Evolutionary conservation across 2,888 invertebrate genomes (phyloP).

Genomic region (Axea sp.): DNA sequence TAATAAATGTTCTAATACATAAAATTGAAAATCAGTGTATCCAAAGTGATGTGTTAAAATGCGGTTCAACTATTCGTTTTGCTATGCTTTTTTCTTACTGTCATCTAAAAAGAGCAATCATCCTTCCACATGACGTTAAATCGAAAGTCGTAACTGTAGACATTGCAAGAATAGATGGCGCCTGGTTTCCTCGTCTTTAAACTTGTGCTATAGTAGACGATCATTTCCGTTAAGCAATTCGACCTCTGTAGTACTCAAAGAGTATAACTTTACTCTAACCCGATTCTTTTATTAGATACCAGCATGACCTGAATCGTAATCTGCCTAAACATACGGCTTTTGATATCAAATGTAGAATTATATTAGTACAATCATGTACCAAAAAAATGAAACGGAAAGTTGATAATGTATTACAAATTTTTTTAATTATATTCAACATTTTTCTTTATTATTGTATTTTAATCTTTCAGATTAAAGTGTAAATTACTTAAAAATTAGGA

Average conservation of each 20-base stretch:
- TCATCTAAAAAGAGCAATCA: conserved; percentile 69
- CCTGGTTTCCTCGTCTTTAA: conserved; percentile 63
- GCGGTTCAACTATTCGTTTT: conserved; percentile 26
- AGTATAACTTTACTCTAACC: conserved; percentile 43
- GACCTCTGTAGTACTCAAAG: conserved; percentile 27
- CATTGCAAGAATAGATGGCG: conserved; percentile 67
- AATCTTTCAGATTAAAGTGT: too few relatives aligned
- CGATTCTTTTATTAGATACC: conserved; percentile 37
- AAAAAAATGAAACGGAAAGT: too few relatives aligned
- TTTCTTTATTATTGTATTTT: too few relatives aligned
- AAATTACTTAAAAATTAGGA: too few relatives aligned
- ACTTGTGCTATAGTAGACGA: conserved; percentile 36
- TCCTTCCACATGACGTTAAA: conserved; percentile 72
- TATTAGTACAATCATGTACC: conserved; percentile 5
- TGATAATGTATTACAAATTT: too few relatives aligned
- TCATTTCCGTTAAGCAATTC: conserved; percentile 47
- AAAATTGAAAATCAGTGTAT: too few relatives aligned
- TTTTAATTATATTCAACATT: too few relatives aligned
- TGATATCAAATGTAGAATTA: conserved; percentile 20
- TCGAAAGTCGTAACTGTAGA: conserved; percentile 70
- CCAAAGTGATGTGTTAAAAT: too few relatives aligned
- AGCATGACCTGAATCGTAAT: conserved; percentile 31
- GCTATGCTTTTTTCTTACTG: conserved; percentile 19
- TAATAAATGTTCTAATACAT: too few relatives aligned
- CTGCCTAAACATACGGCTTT: conserved; percentile 18